These are phyloP conservation scores for Epinephelus fuscoguttatus DNA, from an alignment of 2,113 vertebrate genomes.

Conservation along the genomic window DNA sequence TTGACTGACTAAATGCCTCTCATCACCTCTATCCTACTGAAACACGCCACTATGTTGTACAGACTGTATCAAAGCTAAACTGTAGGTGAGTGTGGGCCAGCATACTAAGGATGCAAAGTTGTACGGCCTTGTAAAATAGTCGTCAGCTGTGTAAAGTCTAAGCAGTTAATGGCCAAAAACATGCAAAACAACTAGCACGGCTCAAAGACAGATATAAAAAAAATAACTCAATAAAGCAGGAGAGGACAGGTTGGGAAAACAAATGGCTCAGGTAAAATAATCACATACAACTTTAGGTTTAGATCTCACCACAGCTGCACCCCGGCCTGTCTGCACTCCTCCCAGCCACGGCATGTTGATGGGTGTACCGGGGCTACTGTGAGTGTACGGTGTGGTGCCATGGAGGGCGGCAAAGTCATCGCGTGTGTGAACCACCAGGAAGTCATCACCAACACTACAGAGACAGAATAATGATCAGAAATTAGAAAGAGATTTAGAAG, in stretches of 20 bases:
- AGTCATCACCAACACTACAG: conserved; percentile 89
- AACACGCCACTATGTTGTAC: neutral
- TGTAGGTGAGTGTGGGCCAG: too few relatives aligned
- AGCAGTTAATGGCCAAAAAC: neutral
- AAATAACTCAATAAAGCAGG: neutral
- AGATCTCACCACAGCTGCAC: conserved; percentile 93
- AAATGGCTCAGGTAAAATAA: neutral
- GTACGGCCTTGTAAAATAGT: neutral
- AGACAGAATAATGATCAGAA: neutral
- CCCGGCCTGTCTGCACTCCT: conserved; percentile 94
- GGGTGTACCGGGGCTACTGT: conserved; percentile 94
- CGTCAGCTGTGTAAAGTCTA: neutral
- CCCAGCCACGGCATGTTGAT: conserved; percentile 99
- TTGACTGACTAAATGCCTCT: neutral
- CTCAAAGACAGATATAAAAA: neutral
- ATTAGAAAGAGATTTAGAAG: too few relatives aligned
- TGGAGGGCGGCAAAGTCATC: conserved; percentile 92
- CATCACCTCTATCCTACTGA: neutral
- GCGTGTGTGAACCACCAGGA: conserved; percentile 92
- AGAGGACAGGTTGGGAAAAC: neutral
- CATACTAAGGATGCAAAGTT: neutral
- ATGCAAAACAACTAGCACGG: neutral
- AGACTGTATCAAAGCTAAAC: neutral
- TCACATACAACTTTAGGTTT: neutral
- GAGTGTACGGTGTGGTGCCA: conserved; percentile 95